Evolutionary conservation across 1,140 invertebrate genomes (phyloP).

Genomic region (Pomacea maculata): DNA sequence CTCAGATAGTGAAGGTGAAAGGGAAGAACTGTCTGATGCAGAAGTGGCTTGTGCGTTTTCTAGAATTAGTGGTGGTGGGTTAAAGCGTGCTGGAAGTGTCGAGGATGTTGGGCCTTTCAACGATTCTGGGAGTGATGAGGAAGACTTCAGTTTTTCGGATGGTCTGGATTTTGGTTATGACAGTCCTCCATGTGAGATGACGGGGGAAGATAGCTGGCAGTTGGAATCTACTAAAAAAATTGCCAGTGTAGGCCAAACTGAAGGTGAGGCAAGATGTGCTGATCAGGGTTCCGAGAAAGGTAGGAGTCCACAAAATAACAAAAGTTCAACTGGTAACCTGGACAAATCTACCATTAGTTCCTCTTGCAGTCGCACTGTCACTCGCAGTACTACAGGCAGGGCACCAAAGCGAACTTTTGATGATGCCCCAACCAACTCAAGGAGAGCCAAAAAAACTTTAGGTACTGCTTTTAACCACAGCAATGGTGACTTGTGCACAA

Average conservation of each 20-base stretch:
- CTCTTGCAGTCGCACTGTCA: slow-evolving; percentile 1
- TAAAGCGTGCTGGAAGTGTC: not conserved
- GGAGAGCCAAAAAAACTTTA: not conserved
- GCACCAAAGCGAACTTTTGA: slow-evolving; percentile 7
- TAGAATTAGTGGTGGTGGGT: slow-evolving; percentile 6
- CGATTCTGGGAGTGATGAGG: slow-evolving; percentile 19
- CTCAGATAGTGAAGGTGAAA: not conserved
- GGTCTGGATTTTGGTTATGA: slow-evolving; percentile 18
- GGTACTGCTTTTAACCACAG: not conserved
- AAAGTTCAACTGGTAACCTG: slow-evolving; percentile 10
- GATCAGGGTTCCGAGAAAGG: slow-evolving; percentile 8
- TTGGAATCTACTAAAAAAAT: not conserved
- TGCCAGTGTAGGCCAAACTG: slow-evolving; percentile 3
- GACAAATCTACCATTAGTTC: not conserved
- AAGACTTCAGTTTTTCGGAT: slow-evolving; percentile 14
- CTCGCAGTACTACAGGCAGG: slow-evolving; percentile 17
- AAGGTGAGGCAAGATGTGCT: slow-evolving; percentile 1
- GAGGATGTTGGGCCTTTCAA: not conserved
- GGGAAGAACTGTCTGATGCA: slow-evolving; percentile 14
- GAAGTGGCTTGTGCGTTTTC: slow-evolving; percentile 27
- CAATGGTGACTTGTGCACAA: too few species aligned
- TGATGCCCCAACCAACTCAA: not conserved
- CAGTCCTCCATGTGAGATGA: slow-evolving; percentile 24
- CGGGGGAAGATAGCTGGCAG: slow-evolving; percentile 9
- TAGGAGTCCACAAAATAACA: not conserved